phyloP scores from a whole-genome alignment of 2,888 invertebrate species.

The Ectemnius cavifrons region DNA sequence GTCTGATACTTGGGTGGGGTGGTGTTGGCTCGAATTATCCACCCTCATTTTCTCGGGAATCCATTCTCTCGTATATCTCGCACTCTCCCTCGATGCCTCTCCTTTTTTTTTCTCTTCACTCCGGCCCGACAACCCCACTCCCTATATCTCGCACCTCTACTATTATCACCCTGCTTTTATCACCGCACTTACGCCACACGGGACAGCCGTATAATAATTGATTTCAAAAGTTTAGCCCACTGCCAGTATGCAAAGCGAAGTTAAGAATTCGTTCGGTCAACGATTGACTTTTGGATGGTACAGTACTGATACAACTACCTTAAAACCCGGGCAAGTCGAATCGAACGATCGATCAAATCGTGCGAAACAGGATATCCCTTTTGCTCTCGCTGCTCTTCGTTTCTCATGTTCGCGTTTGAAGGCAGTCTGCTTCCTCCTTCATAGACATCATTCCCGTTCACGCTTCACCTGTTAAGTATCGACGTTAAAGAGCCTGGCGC shows the following conservation, averaged over 20 bases:
- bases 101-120: not conserved
- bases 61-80: constrained; percentile 12
- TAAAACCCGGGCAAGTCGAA: no score
- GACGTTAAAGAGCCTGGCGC: constrained; percentile 28
- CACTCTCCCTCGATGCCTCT: constrained; percentile 5
- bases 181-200: not conserved
- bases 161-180: not conserved
- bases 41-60: constrained; percentile 26
- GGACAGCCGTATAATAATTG: not conserved
- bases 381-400: no score
- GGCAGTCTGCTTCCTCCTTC: constrained; percentile 16
- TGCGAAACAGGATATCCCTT: no score
- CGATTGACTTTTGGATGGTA: no score
- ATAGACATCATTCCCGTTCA: constrained; percentile 13
- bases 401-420: no score
- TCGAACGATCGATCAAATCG: no score
- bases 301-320: no score
- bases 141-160: not conserved
- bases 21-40: constrained; percentile 62
- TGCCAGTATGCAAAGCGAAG: no score
- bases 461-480: constrained; percentile 18
- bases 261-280: no score
- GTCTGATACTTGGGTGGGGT: constrained; percentile 44
- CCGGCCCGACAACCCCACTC: not conserved
- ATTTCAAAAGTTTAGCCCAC: no score